These are phyloP conservation scores for Pachypanchax playfairii DNA, from an alignment of 2,113 vertebrate genomes.

Conservation along the genomic window DNA sequence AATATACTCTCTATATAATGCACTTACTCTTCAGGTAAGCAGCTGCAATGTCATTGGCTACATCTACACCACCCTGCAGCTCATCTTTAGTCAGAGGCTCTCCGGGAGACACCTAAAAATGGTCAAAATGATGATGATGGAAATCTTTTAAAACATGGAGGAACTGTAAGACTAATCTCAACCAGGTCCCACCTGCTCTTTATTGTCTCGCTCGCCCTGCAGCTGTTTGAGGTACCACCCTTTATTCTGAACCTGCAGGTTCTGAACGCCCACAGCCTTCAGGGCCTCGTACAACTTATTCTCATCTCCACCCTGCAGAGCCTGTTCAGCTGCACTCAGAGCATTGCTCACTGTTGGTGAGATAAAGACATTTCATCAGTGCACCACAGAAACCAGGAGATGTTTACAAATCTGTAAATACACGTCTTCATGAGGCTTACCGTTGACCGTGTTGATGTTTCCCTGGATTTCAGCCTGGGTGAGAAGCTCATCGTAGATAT, in stretches of 20 bases:
- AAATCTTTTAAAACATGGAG: not conserved
- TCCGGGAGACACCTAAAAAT: constrained; percentile 73
- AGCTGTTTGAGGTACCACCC: constrained; percentile 97
- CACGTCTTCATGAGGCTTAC: constrained; percentile 74
- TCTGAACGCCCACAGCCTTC: constrained; percentile 84
- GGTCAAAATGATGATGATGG: not conserved
- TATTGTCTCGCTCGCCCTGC: constrained; percentile 82
- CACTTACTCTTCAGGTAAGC: constrained; percentile 86
- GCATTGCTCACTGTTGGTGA: constrained; percentile 80
- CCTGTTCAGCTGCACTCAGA: constrained; percentile 81
- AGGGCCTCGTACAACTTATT: constrained; percentile 82
- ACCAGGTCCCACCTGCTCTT: constrained; percentile 82
- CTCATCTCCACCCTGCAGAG: constrained; percentile 79
- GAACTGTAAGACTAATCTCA: not conserved
- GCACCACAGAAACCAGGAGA: not conserved
- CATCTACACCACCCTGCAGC: constrained; percentile 87
- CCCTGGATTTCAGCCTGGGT: constrained; percentile 99
- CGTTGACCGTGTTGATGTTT: constrained; percentile 94
- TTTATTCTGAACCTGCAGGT: constrained; percentile 85
- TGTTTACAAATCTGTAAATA: too few species aligned
- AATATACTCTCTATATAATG: not conserved
- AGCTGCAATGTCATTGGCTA: constrained; percentile 84
- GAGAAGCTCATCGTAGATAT: constrained; percentile 95
- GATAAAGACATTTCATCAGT: not conserved
- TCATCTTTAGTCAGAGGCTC: constrained; percentile 90